These are phyloP conservation scores for Marronus borbonicus DNA, from an alignment of 2,888 invertebrate species.

Conservation along the genomic window DNA sequence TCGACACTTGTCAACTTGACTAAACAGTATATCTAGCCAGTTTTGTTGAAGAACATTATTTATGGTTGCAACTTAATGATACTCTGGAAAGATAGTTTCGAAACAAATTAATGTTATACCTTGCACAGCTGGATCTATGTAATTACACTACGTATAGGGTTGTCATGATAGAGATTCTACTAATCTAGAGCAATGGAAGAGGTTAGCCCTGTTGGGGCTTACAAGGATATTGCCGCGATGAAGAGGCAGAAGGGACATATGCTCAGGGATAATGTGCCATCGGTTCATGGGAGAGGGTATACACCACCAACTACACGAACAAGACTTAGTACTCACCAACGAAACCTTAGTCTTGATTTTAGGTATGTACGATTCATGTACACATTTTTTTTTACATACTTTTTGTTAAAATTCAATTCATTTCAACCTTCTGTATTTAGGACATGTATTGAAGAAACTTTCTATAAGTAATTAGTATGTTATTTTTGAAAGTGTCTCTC, in stretches of 20 bases:
- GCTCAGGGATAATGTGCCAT: constrained; percentile 71
- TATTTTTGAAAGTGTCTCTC: too few species aligned
- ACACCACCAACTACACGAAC: constrained; percentile 70
- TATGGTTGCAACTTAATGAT: constrained; percentile 23
- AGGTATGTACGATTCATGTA: constrained; percentile 73
- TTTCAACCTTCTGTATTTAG: too few species aligned
- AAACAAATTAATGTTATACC: constrained; percentile 37
- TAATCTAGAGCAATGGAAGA: constrained; percentile 59
- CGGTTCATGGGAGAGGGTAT: constrained; percentile 74
- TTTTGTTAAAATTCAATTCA: too few species aligned
- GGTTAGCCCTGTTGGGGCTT: constrained; percentile 46
- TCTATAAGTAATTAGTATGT: too few species aligned
- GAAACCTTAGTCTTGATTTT: constrained; percentile 92
- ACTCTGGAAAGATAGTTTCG: constrained; percentile 1
- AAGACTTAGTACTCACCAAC: constrained; percentile 81
- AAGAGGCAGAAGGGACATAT: constrained; percentile 67
- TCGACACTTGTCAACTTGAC: constrained; percentile 43
- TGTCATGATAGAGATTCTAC: constrained; percentile 58
- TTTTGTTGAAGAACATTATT: constrained; percentile 29
- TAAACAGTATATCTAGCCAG: constrained; percentile 19
- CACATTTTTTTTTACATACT: too few species aligned
- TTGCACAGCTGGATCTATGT: constrained; percentile 17
- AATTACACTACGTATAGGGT: constrained; percentile 8
- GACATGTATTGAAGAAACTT: too few species aligned
- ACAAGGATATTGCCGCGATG: constrained; percentile 57